Base-by-base conservation (phyloP, 2,113 vertebrate species). In the Xyliphius kryptos region DNA sequence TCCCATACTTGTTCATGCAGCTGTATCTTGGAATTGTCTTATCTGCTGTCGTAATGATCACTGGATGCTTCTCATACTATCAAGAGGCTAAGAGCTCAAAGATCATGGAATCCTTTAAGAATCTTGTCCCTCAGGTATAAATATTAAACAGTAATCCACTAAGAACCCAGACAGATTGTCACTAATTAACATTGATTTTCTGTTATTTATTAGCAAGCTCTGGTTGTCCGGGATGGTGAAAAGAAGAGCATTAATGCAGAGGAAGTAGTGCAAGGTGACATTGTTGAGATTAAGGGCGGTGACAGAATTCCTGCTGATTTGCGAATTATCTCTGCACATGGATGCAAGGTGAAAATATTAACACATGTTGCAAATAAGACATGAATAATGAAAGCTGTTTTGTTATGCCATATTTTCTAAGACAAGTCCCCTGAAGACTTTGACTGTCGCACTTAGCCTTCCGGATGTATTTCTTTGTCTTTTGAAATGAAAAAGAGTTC, bases 71-170 rank as follows among this genome's bases (percentile, higher is more conserved):
- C 82, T 95, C 93, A 26, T 97, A 97, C 65, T 97, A 97, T 75
- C 94, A 96, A 90, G 96, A 99, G 74, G 94, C 94, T 9, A 99
- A 99, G 77, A 99, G 96, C 77, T 97, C 94, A 7, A 97, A 89
- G 81, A 99, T 99, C 78, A 99, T 99, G 96, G 96, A 99, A 19
- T 99, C 95, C 44, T 98, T 99, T 84, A 99, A 97, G 79, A 99
- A 99, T 74, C 85, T 99, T 83, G 96, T 99, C 50, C 96, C 94
- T 76, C 94, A 97, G 91, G 94, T 98, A 83, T 8, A 56, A 38
- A 51, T n/a, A 38, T n/a, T n/a, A n/a, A n/a, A n/a, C n/a, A n/a
- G n/a, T n/a, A n/a, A n/a, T n/a, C n/a, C n/a, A n/a, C n/a, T n/a
- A n/a, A n/a, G n/a, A n/a, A n/a, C n/a, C n/a, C n/a, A n/a, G n/a